Evolutionary conservation across 2,113 vertebrate species (phyloP), one percentile per base, ranked within the genome.

Genomic region (Felis catus): DNA sequence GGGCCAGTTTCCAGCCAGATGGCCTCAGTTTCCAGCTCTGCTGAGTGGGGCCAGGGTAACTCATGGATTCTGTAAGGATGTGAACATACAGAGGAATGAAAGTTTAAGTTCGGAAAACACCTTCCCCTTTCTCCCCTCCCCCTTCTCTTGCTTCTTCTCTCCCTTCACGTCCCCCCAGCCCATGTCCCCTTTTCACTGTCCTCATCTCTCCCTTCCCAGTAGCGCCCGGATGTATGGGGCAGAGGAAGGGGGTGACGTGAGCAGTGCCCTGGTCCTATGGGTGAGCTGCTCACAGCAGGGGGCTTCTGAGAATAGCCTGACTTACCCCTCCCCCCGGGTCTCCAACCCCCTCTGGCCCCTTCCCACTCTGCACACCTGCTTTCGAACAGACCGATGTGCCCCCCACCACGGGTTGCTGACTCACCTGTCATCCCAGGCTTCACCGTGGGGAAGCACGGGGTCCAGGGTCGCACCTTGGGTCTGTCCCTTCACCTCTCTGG

Each of bases 281-380:
- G 76, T 7, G 16, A 31, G 61, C 25, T 53, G 5, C 65, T 39
- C 78, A 1, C 3, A 9, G 41, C 63, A 39, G n/a, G 41, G 55
- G 36, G 19, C 7, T 21, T 61, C 78, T n/a, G 33, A 5, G 63
- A 70, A 78, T 25, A 27, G 18, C 19, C 39, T 5, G 29, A 10
- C 29, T 3, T 16, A 2, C 73, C 55, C 18, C 2, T 25, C 6
- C 4, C 7, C 1, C 23, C 13, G 13, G 21, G 21, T 21, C 58
- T 23, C 12, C n/a, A 23, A 21, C 58, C 58, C 48, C 6, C 19
- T 19, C 13, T 7, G 23, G 5, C 19, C 58, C 7, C 36, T 2
- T 9, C 12, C 51, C 11, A 4, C 21, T 1, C 11, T n/a, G 13
- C 19, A 2, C 5, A 7, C 1, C 0, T 12, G 0, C 61, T 4